phyloP scores from a whole-genome alignment of 2,797 vertebrate species.

The Sebastes taczanowskii region DNA sequence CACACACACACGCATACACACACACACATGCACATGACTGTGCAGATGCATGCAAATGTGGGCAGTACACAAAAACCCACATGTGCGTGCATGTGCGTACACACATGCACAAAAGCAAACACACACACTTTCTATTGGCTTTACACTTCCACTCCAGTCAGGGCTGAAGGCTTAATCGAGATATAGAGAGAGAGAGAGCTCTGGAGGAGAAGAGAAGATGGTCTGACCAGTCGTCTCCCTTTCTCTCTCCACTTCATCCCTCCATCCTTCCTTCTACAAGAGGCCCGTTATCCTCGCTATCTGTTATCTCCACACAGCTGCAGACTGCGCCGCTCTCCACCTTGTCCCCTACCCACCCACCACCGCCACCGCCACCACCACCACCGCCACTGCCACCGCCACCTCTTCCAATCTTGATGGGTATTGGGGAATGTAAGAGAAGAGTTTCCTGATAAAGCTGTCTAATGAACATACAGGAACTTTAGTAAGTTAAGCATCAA shows the following conservation, averaged over 20 bases:
- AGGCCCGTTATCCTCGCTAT: conserved; percentile 67
- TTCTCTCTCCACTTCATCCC: conserved; percentile 63
- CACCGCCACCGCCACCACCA: neutral
- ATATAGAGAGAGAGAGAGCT: conserved; percentile 60
- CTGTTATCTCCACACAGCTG: conserved; percentile 82
- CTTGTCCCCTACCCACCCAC: conserved; percentile 55
- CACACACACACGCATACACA: conserved; percentile 13
- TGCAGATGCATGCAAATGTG: conserved; percentile 61
- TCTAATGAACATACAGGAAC: conserved; percentile 94
- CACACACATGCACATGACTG: neutral
- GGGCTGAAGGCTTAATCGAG: conserved; percentile 74
- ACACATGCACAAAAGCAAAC: conserved; percentile 6
- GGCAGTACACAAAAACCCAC: conserved; percentile 15
- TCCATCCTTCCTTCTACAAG: conserved; percentile 70
- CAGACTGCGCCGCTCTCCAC: conserved; percentile 68
- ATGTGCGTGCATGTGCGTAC: neutral
- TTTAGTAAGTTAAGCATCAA: conserved; percentile 90
- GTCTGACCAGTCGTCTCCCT: conserved; percentile 64
- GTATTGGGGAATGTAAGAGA: conserved; percentile 88
- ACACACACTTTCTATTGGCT: conserved; percentile 57
- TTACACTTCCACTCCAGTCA: conserved; percentile 61
- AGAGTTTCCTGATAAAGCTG: conserved; percentile 90
- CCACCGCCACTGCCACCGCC: conserved; percentile 6
- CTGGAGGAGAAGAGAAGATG: conserved; percentile 61
- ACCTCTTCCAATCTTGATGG: conserved; percentile 83